phyloP scores from a whole-genome alignment of 1,140 invertebrate genomes.

The Batillaria attramentaria region DNA sequence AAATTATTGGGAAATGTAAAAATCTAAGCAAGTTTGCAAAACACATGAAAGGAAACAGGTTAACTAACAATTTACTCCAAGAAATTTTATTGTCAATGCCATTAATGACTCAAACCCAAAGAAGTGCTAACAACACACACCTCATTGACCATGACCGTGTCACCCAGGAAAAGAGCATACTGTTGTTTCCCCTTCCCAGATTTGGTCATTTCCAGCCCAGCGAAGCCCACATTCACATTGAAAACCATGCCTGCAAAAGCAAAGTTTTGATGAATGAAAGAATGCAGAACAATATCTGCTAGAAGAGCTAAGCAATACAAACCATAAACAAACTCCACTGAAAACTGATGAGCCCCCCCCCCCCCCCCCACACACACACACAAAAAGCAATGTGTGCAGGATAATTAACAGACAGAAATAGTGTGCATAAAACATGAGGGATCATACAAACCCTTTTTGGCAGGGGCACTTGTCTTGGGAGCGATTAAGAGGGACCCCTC shows the following conservation, averaged over 20 bases:
- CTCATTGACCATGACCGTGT: constrained; percentile 96
- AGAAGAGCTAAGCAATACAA: neutral
- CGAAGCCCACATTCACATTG: constrained; percentile 94
- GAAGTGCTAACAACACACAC: too few species aligned
- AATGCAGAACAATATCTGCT: neutral
- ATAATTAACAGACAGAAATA: constrained; percentile 4
- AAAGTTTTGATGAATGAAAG: neutral
- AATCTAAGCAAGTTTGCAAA: too few species aligned
- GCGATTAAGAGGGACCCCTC: constrained; percentile 94
- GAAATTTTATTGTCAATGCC: too few species aligned
- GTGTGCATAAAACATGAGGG: constrained; percentile 29
- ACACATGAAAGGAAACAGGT: too few species aligned
- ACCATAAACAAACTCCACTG: neutral
- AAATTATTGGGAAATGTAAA: too few species aligned
- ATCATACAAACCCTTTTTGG: constrained; percentile 87
- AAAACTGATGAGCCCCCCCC: neutral
- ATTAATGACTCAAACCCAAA: too few species aligned
- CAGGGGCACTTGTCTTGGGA: constrained; percentile 86
- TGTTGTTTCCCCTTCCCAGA: constrained; percentile 87
- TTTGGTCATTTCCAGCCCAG: constrained; percentile 85
- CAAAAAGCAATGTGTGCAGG: neutral
- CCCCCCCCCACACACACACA: neutral
- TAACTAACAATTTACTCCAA: too few species aligned
- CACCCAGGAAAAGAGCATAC: constrained; percentile 96
- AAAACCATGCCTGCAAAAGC: constrained; percentile 89